Base-by-base conservation (phyloP, 2,888 invertebrate genomes). In the Heliconius ismenius region DNA sequence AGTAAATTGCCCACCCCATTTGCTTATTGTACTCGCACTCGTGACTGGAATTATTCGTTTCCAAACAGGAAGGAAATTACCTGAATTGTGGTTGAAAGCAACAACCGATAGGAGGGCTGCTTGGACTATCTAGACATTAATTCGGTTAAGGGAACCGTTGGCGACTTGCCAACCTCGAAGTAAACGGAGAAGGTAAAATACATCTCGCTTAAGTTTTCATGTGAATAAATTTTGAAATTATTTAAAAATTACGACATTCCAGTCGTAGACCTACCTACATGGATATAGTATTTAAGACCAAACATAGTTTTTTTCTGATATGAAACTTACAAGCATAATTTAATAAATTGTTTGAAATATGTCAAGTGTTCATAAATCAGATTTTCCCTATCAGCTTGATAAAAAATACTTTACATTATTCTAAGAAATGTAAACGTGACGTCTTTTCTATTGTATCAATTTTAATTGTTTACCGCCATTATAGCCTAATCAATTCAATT, bases 111-210 rank as follows among this genome's bases (percentile, higher is more conserved):
- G 68, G 72, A 73, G 68, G 65, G 63, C 75, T 64, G 74, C 76
- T 76, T 76, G 78, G 65, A 75, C 68, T 72, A 74, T 73, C 75
- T 49, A 76, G 70, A 70, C 70, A 70, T 79, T 81, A 80, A 81
- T 81, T 81, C 74, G 75, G 75, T 67, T 76, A 75, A 80, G 54
- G 80, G 80, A 76, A 76, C 54, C 72, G 76, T 75, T 82, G 81
- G 83, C 81, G 72, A 73, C 70, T 43, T 76, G 79, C 81, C 81
- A 81, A 81, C 60, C 69, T 67, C 75, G 67, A 70, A 79, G 73
- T 78, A 65, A 75, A 78, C 70, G 69, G 65, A 10, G 32, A 67
- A 32, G 62, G 43, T 75, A 75, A 49, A 69, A 75, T 75, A 24
- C 70, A 63, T 75, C 70, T 49, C 36, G 36, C 69, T 69, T 68